These are phyloP conservation scores for Anthopleura xanthogrammica DNA, from an alignment of 92 coral and sea anemone species.

Conservation along the genomic window DNA sequence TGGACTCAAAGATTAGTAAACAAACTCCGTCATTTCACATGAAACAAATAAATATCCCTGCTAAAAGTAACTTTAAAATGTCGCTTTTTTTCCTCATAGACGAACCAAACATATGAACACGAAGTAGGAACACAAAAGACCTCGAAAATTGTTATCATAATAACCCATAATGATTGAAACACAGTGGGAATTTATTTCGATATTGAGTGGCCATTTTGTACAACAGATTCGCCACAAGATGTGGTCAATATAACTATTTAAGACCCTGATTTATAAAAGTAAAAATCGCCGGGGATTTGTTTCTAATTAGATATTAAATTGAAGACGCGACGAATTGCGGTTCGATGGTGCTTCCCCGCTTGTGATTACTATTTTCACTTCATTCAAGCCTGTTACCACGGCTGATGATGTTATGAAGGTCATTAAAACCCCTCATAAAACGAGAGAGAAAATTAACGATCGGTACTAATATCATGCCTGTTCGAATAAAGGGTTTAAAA, in stretches of 20 bases:
- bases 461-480: not conserved
- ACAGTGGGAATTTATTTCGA: not conserved
- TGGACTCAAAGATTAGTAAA: not conserved
- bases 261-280: constrained; percentile 18
- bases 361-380: not conserved
- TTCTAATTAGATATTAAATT: constrained; percentile 7
- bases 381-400: not conserved
- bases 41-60: not conserved
- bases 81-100: not conserved
- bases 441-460: constrained; percentile 3
- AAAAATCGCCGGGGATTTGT: constrained; percentile 4
- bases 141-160: not conserved
- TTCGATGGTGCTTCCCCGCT: not conserved
- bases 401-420: constrained; percentile 5
- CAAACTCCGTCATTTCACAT: not conserved
- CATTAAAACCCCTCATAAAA: constrained; percentile 1
- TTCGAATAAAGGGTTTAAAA: not conserved
- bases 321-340: constrained; percentile 3
- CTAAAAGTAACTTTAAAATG: not conserved
- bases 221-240: constrained; percentile 4
- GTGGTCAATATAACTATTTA: constrained; percentile 4
- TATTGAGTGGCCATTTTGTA: constrained; percentile 10
- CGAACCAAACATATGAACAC: not conserved
- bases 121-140: not conserved
- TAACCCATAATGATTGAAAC: not conserved